Evolutionary conservation across 1,140 invertebrate species (phyloP).

Genomic region (Drosophila nigromelanica): DNA sequence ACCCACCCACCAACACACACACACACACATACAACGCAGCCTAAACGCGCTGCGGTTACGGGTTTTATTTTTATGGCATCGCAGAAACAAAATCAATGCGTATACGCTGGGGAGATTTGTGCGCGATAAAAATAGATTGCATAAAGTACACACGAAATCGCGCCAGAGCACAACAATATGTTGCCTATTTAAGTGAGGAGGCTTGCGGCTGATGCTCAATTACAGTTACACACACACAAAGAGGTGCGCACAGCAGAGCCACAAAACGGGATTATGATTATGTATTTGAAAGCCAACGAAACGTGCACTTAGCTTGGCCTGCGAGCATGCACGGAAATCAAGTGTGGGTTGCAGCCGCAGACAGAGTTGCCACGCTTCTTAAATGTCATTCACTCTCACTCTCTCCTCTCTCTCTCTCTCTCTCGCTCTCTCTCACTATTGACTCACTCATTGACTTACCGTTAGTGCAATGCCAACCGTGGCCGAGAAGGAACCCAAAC

Average conservation of each 20-base stretch:
- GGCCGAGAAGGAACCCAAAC: slow-evolving; percentile 94
- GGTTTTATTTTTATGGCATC: slow-evolving; percentile 44
- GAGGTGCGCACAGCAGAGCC: slow-evolving; percentile 44
- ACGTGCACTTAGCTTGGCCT: background rate
- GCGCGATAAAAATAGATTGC: slow-evolving; percentile 44
- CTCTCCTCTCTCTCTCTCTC: background rate
- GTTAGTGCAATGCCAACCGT: slow-evolving; percentile 98
- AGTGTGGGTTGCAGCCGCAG: slow-evolving; percentile 39
- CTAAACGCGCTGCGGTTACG: slow-evolving; percentile 11
- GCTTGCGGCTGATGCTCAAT: slow-evolving; percentile 60
- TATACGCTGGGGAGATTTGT: slow-evolving; percentile 40
- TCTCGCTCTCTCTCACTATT: background rate
- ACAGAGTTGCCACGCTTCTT: background rate
- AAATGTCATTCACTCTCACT: slow-evolving; percentile 1
- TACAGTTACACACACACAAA: slow-evolving; percentile 44
- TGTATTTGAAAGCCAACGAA: background rate
- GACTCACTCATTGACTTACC: slow-evolving; percentile 68
- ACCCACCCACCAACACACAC: slow-evolving; percentile 1
- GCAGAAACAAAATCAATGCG: slow-evolving; percentile 38
- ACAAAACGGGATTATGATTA: slow-evolving; percentile 47
- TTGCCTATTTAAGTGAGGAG: slow-evolving; percentile 50
- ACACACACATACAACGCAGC: background rate
- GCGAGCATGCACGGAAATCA: background rate
- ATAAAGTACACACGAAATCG: slow-evolving; percentile 44
- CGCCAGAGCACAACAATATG: slow-evolving; percentile 53